Evolutionary conservation across 1,140 invertebrate genomes (phyloP).

Genomic region (Drosophila sp.): DNA sequence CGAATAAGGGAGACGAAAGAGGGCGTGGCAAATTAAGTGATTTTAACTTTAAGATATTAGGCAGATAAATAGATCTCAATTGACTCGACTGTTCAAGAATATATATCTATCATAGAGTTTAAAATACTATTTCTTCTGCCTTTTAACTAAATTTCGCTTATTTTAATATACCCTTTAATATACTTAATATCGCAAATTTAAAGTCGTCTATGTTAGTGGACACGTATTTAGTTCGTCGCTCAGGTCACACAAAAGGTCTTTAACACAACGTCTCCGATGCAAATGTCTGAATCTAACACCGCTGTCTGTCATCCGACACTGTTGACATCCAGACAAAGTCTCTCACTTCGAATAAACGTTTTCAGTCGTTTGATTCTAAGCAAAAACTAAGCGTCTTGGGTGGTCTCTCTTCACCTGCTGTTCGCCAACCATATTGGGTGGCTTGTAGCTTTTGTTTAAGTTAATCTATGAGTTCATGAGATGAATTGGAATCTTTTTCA

Average conservation of each 20-base stretch:
- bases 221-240: conserved; percentile 2
- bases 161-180: no score
- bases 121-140: no score
- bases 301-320: not conserved
- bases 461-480: not conserved
- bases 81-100: no score
- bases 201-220: not conserved
- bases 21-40: no score
- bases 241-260: not conserved
- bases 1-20: no score
- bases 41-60: no score
- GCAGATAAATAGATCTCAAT: no score
- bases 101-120: no score
- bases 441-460: not conserved
- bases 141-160: no score
- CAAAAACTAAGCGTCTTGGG: not conserved
- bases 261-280: not conserved
- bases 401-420: not conserved
- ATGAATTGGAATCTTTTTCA: conserved; percentile 8
- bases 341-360: not conserved
- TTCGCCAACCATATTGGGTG: not conserved
- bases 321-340: not conserved
- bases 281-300: not conserved
- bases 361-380: not conserved
- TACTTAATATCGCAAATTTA: no score